Evolutionary conservation across 2,888 invertebrate species (phyloP).

Genomic region (Pandemis cinnamomeana): DNA sequence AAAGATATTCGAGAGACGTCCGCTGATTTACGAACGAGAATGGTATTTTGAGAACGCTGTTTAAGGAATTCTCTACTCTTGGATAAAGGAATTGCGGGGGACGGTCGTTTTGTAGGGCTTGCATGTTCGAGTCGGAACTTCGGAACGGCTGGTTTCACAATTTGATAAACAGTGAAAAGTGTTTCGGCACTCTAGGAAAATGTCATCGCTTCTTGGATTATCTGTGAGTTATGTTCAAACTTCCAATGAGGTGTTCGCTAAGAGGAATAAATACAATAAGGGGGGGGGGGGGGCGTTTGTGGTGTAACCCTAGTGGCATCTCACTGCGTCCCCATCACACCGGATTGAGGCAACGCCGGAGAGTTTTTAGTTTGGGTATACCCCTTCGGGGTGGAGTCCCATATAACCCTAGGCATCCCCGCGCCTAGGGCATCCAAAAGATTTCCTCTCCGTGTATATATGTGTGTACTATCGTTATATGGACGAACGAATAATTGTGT

Average conservation of each 20-base stretch:
- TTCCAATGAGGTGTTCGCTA: background rate
- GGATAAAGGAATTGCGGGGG: constrained; percentile 18
- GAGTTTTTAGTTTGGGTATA: no score
- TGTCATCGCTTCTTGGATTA: background rate
- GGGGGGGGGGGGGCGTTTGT: no score
- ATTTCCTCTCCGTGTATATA: no score
- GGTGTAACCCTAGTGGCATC: no score
- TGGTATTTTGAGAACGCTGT: constrained; percentile 31
- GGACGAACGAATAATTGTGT: no score
- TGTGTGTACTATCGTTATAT: no score
- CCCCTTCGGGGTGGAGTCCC: no score
- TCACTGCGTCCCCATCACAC: no score
- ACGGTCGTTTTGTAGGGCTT: constrained; percentile 9
- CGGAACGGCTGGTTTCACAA: background rate
- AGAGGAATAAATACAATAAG: background rate
- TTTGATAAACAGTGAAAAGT: no score
- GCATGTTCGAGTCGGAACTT: background rate
- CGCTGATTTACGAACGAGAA: constrained; percentile 34
- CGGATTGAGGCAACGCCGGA: no score
- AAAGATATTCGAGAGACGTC: constrained; percentile 33
- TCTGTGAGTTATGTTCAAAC: background rate
- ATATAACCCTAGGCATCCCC: no score
- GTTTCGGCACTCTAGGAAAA: background rate
- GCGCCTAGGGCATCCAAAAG: no score
- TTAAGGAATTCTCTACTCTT: constrained; percentile 23